These are phyloP conservation scores for Mormyrus iriodes DNA, from an alignment of 2,113 vertebrate genomes.

Conservation along the genomic window DNA sequence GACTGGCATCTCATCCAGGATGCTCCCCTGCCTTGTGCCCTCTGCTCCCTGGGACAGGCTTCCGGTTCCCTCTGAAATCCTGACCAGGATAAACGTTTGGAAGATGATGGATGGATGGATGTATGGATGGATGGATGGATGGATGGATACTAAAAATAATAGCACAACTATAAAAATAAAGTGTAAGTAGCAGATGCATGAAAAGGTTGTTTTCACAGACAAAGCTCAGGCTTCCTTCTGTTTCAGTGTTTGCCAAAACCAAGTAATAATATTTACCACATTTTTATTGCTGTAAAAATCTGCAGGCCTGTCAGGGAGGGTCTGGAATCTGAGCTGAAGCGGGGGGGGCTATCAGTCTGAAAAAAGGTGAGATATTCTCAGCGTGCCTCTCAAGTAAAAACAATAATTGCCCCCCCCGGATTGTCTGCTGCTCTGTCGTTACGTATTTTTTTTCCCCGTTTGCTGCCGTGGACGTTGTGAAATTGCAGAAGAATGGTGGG, in stretches of 20 bases:
- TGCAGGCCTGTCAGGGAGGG: background rate
- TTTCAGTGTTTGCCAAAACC: slow-evolving; percentile 5
- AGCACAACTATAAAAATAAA: background rate
- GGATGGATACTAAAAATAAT: background rate
- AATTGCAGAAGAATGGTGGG: background rate
- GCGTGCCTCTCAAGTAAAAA: background rate
- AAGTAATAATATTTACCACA: slow-evolving; percentile 8
- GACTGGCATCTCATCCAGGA: background rate
- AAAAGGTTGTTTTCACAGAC: slow-evolving; percentile 2
- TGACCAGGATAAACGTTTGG: background rate
- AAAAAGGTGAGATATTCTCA: background rate
- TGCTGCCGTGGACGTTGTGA: background rate
- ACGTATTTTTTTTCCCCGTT: background rate
- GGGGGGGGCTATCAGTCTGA: background rate
- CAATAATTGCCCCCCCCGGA: background rate
- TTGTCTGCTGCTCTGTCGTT: background rate
- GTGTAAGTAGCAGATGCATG: background rate
- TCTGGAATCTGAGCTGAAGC: background rate
- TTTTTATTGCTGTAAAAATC: background rate
- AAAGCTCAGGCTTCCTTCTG: slow-evolving; percentile 5
- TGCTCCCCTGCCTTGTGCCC: background rate
- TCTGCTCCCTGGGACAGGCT: background rate
- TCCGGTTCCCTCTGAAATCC: background rate
- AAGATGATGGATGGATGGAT: background rate
- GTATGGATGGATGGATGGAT: background rate